A percentile compares a stretch with the other conserved stretches of the same genome.
Evolutionary conservation across 2,113 vertebrate species (phyloP).

Genomic region (Callipepla squamata): DNA sequence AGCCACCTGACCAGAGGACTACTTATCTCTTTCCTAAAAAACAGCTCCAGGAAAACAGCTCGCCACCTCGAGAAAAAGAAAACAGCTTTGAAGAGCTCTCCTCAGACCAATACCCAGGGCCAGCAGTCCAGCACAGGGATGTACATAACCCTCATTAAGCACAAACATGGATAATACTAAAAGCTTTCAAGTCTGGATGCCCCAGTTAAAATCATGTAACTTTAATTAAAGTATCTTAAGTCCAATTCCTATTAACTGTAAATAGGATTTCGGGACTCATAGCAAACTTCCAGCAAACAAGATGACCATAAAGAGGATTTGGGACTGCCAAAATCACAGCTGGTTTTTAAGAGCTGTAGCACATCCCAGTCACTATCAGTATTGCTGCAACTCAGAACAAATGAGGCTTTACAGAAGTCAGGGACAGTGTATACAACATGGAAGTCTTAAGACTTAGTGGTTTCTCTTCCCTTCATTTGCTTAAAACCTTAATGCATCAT

Average conservation of each 20-base stretch:
- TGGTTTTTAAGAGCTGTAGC: no score
- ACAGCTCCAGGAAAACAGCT: neutral
- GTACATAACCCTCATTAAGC: neutral
- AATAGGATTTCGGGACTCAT: neutral
- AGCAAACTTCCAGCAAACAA: neutral
- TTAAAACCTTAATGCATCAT: neutral
- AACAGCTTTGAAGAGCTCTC: neutral
- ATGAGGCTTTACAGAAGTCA: no score
- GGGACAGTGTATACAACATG: accelerated
- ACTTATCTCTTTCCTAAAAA: neutral
- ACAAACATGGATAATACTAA: neutral
- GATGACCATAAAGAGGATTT: neutral
- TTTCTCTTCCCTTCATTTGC: neutral
- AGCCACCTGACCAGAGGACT: neutral
- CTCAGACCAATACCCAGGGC: neutral
- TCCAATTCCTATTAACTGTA: neutral
- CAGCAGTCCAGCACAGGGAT: neutral
- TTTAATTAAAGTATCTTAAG: neutral
- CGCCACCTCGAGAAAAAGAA: neutral
- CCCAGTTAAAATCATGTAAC: no score
- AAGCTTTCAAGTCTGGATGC: neutral
- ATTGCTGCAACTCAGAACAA: neutral
- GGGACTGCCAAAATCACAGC: no score
- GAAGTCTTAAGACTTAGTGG: neutral
- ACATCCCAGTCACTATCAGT: no score